phyloP scores from a whole-genome alignment of 2,888 invertebrate species.

The Scaeva pyrastri region DNA sequence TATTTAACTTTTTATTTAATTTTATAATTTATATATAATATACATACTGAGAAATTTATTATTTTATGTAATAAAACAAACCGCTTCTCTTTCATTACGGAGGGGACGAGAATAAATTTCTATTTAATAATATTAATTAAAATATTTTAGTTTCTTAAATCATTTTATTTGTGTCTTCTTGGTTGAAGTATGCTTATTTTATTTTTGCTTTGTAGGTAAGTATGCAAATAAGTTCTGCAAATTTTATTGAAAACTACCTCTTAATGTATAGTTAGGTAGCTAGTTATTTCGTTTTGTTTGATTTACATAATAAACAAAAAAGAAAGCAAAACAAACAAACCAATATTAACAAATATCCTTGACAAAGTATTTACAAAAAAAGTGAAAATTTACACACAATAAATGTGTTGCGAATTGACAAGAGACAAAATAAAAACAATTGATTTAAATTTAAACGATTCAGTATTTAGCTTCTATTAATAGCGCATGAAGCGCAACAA shows the following conservation, averaged over 20 bases:
- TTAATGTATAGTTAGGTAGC: constrained; percentile 38
- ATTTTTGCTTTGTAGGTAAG: constrained; percentile 21
- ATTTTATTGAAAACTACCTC: constrained; percentile 31
- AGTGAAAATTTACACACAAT: constrained; percentile 15
- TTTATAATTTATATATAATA: constrained; percentile 62
- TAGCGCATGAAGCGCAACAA: constrained; percentile 24
- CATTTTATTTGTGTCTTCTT: constrained; percentile 31
- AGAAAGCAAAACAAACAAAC: not conserved
- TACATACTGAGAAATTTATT: constrained; percentile 48
- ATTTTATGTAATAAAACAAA: constrained; percentile 58
- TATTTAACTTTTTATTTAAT: constrained; percentile 58
- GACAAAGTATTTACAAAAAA: constrained; percentile 60
- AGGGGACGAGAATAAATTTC: constrained; percentile 36
- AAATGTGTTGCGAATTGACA: constrained; percentile 30
- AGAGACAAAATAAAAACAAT: constrained; percentile 19
- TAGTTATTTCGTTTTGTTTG: constrained; percentile 23
- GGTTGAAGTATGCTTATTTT: not conserved
- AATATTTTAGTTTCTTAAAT: constrained; percentile 61
- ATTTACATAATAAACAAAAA: constrained; percentile 28
- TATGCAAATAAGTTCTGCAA: constrained; percentile 43
- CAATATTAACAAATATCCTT: constrained; percentile 21
- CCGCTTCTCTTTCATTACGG: constrained; percentile 31
- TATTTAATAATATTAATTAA: constrained; percentile 47
- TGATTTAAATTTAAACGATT: constrained; percentile 16
- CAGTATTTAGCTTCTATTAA: constrained; percentile 13